A percentile compares a stretch with the other conserved stretches of the same genome.
Conservation (phyloP, 2,888 invertebrate species). For the Dicyrtoma fusca region DNA sequence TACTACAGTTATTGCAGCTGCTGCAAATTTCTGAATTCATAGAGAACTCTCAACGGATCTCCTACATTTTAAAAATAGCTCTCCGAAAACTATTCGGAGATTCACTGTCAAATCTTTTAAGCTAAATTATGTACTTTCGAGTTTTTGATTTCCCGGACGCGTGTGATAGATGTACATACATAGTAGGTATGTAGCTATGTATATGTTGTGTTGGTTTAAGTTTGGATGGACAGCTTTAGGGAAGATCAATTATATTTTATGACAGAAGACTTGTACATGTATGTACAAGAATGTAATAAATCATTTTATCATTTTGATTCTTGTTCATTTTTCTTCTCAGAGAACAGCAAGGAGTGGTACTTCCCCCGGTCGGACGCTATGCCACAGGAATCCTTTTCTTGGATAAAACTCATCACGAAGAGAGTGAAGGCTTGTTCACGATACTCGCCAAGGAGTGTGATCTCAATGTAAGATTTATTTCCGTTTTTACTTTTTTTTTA, state of each 20-base stretch:
- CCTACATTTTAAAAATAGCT: too few species aligned
- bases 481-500: background rate
- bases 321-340: conserved; percentile 64
- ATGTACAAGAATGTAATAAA: background rate
- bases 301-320: background rate
- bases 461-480: conserved; percentile 64
- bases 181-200: too few species aligned
- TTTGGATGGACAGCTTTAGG: too few species aligned
- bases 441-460: conserved; percentile 78
- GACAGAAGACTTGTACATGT: background rate
- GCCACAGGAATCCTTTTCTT: conserved; percentile 96
- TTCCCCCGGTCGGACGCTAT: conserved; percentile 87
- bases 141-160: too few species aligned
- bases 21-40: too few species aligned
- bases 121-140: too few species aligned
- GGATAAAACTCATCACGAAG: conserved; percentile 78
- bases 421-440: conserved; percentile 79
- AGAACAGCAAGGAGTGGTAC: conserved; percentile 75
- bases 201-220: too few species aligned
- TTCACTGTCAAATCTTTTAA: too few species aligned
- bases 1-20: too few species aligned
- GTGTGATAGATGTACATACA: background rate
- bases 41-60: too few species aligned
- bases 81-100: too few species aligned
- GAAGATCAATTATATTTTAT: too few species aligned